These are phyloP conservation scores for Channa argus DNA, from an alignment of 2,113 vertebrate species.

Conservation along the genomic window DNA sequence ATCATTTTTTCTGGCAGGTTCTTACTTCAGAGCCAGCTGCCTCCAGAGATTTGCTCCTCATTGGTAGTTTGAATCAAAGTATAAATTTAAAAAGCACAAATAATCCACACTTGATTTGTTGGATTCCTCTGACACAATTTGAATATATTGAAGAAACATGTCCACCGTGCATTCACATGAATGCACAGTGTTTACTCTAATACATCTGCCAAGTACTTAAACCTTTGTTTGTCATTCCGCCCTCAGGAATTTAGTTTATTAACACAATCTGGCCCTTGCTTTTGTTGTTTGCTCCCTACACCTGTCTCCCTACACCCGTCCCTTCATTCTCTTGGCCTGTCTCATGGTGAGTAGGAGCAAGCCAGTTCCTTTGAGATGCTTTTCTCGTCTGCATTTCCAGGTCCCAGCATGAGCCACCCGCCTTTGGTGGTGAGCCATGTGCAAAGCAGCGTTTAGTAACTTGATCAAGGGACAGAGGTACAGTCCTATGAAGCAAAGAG, in stretches of 20 bases:
- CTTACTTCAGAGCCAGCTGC: conserved; percentile 36
- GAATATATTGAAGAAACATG: conserved; percentile 9
- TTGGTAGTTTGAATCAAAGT: conserved; percentile 66
- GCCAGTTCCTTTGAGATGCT: conserved; percentile 77
- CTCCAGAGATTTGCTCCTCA: conserved; percentile 41
- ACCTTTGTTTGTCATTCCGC: conserved; percentile 34
- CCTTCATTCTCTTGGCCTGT: conserved; percentile 59
- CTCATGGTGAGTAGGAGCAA: conserved; percentile 67
- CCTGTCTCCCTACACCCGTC: conserved; percentile 45
- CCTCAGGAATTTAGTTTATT: conserved; percentile 56
- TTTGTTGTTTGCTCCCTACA: conserved; percentile 49
- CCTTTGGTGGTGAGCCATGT: conserved; percentile 78
- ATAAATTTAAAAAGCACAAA: conserved; percentile 43
- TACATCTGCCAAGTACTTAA: conserved; percentile 31
- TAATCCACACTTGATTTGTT: conserved; percentile 17
- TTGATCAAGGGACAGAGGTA: conserved; percentile 79
- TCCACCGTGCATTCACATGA: conserved; percentile 13
- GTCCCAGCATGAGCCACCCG: conserved; percentile 72
- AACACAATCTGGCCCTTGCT: conserved; percentile 34
- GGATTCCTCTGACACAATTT: conserved; percentile 35
- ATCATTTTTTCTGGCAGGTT: background rate
- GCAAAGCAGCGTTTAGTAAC: conserved; percentile 80
- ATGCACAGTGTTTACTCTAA: conserved; percentile 1
- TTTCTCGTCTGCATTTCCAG: conserved; percentile 75
- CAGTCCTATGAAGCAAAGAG: conserved; percentile 80